Conservation (phyloP, 2,888 invertebrate species). For the Andricus quercusramuli region DNA sequence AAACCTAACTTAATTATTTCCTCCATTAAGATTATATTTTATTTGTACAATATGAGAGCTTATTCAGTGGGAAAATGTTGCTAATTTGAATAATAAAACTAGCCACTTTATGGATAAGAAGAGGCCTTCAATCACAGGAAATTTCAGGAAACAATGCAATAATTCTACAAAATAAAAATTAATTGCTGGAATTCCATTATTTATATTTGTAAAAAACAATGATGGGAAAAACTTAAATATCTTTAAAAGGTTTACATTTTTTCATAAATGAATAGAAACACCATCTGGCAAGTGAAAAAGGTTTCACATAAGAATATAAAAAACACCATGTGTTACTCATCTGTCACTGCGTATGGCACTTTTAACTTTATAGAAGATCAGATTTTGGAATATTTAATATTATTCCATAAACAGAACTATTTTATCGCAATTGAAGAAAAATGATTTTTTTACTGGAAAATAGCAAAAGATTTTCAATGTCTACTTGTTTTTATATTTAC, state of each 20-base stretch:
- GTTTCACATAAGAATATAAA: background rate
- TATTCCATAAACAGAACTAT: no score
- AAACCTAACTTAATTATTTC: background rate
- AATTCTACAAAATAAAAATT: background rate
- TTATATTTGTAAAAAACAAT: background rate
- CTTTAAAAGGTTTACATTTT: background rate
- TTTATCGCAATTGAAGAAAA: no score
- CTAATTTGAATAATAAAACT: background rate
- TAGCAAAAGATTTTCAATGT: no score
- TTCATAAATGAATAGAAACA: background rate
- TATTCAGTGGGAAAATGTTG: background rate
- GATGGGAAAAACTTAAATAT: background rate
- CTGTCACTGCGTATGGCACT: background rate
- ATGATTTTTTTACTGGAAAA: no score
- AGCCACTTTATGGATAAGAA: background rate
- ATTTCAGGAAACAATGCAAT: background rate
- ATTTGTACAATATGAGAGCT: background rate
- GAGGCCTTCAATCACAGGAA: background rate
- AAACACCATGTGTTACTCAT: background rate
- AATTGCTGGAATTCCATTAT: background rate
- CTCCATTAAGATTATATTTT: background rate
- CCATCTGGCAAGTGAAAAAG: slow-evolving; percentile 1
- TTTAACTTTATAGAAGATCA: no score
- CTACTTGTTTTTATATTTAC: background rate
- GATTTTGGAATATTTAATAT: no score